A percentile compares a stretch with the other conserved stretches of the same genome.
Conservation (phyloP, 2,797 vertebrate species). For the Onychomys leucogaster region DNA sequence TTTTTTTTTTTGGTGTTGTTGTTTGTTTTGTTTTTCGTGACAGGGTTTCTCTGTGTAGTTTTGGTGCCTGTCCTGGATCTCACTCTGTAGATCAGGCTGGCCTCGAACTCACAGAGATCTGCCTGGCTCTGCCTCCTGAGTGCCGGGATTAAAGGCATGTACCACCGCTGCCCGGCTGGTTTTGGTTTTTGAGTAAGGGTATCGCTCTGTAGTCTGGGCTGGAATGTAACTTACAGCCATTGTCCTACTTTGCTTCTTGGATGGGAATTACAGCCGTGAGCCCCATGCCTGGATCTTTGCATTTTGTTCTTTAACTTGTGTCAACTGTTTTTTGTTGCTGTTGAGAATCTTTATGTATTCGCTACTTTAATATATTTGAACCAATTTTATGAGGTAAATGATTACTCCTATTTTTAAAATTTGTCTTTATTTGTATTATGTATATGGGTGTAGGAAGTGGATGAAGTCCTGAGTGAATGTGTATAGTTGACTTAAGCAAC, state of each 20-base stretch:
- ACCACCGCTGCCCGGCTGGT: not conserved
- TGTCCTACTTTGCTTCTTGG: not conserved
- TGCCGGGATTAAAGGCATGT: no score
- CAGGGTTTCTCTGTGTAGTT: no score
- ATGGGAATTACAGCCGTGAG: not conserved
- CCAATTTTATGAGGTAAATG: conserved; percentile 26
- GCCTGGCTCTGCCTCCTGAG: no score
- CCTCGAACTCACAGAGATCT: no score
- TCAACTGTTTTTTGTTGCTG: not conserved
- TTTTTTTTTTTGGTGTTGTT: no score
- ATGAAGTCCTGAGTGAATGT: not conserved
- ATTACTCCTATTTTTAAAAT: not conserved
- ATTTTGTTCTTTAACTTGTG: not conserved
- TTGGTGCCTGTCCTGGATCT: no score
- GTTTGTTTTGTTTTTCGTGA: no score
- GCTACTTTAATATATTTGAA: conserved; percentile 31
- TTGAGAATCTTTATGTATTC: conserved; percentile 38
- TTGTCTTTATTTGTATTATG: not conserved
- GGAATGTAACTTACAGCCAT: not conserved
- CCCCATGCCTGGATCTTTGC: not conserved
- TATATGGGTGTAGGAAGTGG: not conserved
- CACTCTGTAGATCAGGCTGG: no score
- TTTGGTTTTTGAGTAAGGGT: not conserved
- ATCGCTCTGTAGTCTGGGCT: not conserved
- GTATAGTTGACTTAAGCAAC: not conserved